These are phyloP conservation scores for Gopherus flavomarginatus DNA, from an alignment of 2,113 vertebrate species.

Conservation along the genomic window DNA sequence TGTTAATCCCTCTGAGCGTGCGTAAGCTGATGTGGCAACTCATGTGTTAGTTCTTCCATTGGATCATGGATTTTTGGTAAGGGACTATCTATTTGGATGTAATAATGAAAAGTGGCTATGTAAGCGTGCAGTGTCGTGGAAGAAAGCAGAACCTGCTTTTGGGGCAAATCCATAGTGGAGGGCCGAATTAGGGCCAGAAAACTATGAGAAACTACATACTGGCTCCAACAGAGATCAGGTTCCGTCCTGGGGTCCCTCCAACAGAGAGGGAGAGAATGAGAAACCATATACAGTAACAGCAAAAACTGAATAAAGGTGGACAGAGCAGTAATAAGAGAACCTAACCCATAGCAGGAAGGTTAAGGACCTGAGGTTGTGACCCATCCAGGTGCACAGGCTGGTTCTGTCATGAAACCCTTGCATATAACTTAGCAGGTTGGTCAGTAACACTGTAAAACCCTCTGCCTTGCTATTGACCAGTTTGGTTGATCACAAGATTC, in stretches of 20 bases:
- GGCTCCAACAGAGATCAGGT: not conserved
- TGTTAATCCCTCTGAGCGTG: not conserved
- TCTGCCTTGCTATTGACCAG: too few relatives aligned
- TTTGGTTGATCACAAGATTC: not conserved
- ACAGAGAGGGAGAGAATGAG: not conserved
- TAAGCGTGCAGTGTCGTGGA: accelerated
- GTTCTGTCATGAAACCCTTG: not conserved
- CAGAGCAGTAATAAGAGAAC: not conserved
- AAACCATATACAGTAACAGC: not conserved
- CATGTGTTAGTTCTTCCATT: accelerated
- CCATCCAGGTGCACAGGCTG: not conserved
- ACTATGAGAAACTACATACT: not conserved
- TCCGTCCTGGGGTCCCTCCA: accelerated
- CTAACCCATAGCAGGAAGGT: accelerated
- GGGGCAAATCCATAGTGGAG: not conserved
- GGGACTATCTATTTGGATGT: accelerated
- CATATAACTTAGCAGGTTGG: not conserved
- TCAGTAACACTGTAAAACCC: not conserved
- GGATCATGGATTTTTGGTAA: not conserved
- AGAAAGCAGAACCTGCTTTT: not conserved
- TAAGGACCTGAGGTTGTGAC: not conserved
- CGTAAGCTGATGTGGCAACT: not conserved
- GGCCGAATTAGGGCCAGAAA: not conserved
- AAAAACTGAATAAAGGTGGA: not conserved
- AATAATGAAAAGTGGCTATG: not conserved